Evolutionary conservation across 2,797 vertebrate species (phyloP).

Genomic region (Orestias chungarensis): DNA sequence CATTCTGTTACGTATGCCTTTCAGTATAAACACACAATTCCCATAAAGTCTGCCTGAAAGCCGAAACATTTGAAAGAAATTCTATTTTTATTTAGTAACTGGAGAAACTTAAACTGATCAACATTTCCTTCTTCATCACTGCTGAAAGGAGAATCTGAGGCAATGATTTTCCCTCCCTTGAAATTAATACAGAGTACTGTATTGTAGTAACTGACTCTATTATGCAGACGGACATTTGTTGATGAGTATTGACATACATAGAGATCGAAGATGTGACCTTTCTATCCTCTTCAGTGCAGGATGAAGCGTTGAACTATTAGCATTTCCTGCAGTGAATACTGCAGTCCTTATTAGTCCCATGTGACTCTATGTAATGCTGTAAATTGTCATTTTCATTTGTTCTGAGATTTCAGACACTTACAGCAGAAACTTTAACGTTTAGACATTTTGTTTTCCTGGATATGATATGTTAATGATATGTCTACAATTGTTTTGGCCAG

Average conservation of each 20-base stretch:
- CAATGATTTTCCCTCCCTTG: constrained; percentile 41
- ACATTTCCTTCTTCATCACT: constrained; percentile 21
- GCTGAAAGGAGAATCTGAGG: constrained; percentile 37
- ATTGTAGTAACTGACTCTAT: constrained; percentile 39
- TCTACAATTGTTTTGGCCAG: background rate
- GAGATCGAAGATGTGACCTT: constrained; percentile 58
- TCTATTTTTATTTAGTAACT: constrained; percentile 25
- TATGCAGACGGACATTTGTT: constrained; percentile 20
- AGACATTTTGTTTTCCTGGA: background rate
- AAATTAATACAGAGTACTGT: constrained; percentile 42
- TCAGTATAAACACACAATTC: background rate
- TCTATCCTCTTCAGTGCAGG: constrained; percentile 39
- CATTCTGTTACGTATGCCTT: background rate
- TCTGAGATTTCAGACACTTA: background rate
- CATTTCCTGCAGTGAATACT: constrained; percentile 29
- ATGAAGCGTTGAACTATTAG: constrained; percentile 39
- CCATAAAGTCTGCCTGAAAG: background rate
- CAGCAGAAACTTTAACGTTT: background rate
- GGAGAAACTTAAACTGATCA: constrained; percentile 26
- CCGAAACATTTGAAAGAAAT: background rate
- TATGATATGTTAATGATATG: background rate
- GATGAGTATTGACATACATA: constrained; percentile 50
- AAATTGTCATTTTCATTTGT: constrained; percentile 1
- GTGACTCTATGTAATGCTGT: background rate
- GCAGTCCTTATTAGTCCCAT: constrained; percentile 21